A percentile compares a stretch with the other conserved stretches of the same genome.
Conservation (phyloP, 1,140 invertebrate species). For the Scaptomyza montana region DNA sequence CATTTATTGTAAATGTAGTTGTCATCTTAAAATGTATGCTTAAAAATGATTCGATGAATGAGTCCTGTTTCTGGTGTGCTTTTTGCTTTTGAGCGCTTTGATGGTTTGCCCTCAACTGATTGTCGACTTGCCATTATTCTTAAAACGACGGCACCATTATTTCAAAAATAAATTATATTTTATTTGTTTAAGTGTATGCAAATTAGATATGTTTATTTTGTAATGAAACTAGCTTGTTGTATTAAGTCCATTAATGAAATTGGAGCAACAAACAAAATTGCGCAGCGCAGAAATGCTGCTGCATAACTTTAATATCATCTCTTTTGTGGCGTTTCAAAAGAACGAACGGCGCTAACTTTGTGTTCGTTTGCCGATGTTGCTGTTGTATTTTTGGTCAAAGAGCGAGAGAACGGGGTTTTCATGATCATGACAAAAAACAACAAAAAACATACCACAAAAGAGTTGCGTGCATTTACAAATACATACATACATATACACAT, state of each 20-base stretch:
- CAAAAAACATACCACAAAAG: too few relatives aligned
- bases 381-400: slow-evolving; percentile 4
- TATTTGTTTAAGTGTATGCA: too few relatives aligned
- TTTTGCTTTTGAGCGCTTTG: slow-evolving; percentile 8
- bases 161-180: slow-evolving; percentile 18
- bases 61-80: background rate
- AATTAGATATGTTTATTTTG: background rate
- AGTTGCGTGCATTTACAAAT: too few relatives aligned
- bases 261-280: slow-evolving; percentile 2
- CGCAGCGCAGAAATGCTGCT: slow-evolving; percentile 5
- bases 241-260: slow-evolving; percentile 30
- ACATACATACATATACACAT: background rate
- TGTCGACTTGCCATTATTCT: slow-evolving; percentile 1
- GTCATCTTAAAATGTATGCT: slow-evolving; percentile 42
- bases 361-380: slow-evolving; percentile 1
- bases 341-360: slow-evolving; percentile 21
- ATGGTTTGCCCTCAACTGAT: slow-evolving; percentile 49
- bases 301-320: slow-evolving; percentile 52
- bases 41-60: background rate
- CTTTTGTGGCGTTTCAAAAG: slow-evolving; percentile 1
- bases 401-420: background rate
- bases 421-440: too few relatives aligned
- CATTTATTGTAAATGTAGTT: slow-evolving; percentile 84
- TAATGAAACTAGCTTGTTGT: slow-evolving; percentile 6
- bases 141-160: slow-evolving; percentile 8